These are phyloP conservation scores for Scaptomyza reducta DNA, from an alignment of 2,888 invertebrate species.

Conservation along the genomic window DNA sequence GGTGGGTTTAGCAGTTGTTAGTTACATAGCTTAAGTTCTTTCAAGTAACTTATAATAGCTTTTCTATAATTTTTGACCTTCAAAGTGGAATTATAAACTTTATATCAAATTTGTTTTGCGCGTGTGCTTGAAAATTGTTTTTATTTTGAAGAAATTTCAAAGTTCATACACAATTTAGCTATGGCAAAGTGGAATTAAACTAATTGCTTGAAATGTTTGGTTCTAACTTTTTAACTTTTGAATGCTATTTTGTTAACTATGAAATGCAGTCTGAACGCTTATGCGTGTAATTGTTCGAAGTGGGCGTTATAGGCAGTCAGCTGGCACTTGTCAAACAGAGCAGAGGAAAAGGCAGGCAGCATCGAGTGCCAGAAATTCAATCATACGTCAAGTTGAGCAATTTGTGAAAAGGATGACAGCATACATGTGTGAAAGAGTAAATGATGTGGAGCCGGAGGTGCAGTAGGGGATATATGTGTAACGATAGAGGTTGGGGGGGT, in stretches of 20 bases:
- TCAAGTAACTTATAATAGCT: no score
- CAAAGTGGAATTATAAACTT: no score
- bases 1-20: no score
- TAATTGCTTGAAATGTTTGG: neutral
- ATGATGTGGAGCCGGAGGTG: neutral
- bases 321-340: conserved; percentile 11
- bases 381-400: conserved; percentile 66
- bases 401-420: conserved; percentile 42
- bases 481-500: neutral
- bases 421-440: conserved; percentile 3
- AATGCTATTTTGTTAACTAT: conserved; percentile 1
- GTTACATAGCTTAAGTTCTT: no score
- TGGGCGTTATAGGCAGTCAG: conserved; percentile 20
- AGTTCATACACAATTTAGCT: neutral
- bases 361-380: conserved; percentile 72
- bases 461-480: neutral
- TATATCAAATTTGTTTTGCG: no score
- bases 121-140: no score
- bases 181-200: neutral
- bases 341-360: conserved; percentile 18
- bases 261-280: neutral
- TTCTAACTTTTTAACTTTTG: neutral
- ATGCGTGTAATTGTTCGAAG: conserved; percentile 6
- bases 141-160: neutral
- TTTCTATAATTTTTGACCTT: no score